Base-by-base conservation (phyloP, 2,888 invertebrate species). In the Coremacera marginata region DNA sequence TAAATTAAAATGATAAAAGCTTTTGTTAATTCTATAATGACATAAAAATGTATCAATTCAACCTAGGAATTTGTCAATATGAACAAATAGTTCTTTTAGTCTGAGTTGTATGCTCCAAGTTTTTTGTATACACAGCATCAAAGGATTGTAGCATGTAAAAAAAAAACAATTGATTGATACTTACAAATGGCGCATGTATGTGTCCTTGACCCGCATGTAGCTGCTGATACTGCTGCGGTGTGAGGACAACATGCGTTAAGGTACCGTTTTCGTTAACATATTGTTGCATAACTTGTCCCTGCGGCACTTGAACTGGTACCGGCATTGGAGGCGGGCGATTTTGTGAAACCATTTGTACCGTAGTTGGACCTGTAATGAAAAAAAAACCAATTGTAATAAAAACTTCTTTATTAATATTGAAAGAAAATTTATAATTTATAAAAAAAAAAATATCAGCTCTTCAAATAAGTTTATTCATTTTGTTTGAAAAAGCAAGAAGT, bases 271-370 rank as follows among this genome's bases (percentile, higher is more conserved):
- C 97, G 90, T 97, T 97, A 84, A 97, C 94, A 86, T 97, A 96
- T 89, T 96, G 97, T 89, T 95, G 95, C 88, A 97, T 95, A 89
- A 95, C 93, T 91, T 97, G 95, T 82, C 95, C 97, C 76, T 95
- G 95, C 80, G 97, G 96, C 84, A 97, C 96, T 90, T 96, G 95
- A 88, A 97, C 95, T 76, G 96, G 96, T 93, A 97, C 94, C 79
- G 95, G 94, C 85, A 94, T 92, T 78, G 94, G 94, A 78, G 94
- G 94, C 83, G 93, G 93, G 81, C 93, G 92, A 90, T 93, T 94
- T 86, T 94, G 94, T 83, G 95, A 94, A 84, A 95, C 94, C 95
- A 96, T 95, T 84, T 95, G 94, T 84, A 96, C 94, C 82, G 95
- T 94, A 89, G 95, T 94, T 87, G 95, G 95, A 88, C 95, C 95